A percentile compares a stretch with the other conserved stretches of the same genome.
Conservation (phyloP, 1,140 invertebrate species). For the Antheraea pernyi region DNA sequence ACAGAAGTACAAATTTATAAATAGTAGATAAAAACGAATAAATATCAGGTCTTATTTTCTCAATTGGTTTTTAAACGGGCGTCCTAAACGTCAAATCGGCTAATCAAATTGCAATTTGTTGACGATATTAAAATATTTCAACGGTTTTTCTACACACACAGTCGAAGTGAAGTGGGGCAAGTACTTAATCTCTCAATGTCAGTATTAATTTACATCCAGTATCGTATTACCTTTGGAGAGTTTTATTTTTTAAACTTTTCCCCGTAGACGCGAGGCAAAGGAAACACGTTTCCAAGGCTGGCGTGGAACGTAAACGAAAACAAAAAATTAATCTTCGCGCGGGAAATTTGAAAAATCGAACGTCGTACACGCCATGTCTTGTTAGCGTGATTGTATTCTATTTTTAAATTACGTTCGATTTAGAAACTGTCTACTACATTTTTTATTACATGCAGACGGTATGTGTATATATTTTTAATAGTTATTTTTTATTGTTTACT, state of each 20-base stretch:
- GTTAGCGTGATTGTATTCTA: neutral
- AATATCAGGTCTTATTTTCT: no score
- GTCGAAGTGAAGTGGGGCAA: constrained; percentile 17
- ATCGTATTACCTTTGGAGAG: constrained; percentile 70
- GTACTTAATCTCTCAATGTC: constrained; percentile 76
- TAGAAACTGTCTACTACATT: neutral
- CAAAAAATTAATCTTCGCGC: constrained; percentile 38
- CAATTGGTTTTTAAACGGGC: no score
- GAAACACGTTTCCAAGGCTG: constrained; percentile 60
- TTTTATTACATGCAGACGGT: no score
- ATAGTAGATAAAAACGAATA: no score
- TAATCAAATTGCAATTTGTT: constrained; percentile 25
- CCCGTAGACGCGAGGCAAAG: constrained; percentile 42
- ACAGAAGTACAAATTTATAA: no score
- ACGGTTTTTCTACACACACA: constrained; percentile 54
- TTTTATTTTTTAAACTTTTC: constrained; percentile 63
- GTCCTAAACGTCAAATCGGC: neutral
- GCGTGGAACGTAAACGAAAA: constrained; percentile 17
- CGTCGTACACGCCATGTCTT: constrained; percentile 5
- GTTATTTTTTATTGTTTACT: no score
- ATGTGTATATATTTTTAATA: no score
- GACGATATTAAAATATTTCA: constrained; percentile 49
- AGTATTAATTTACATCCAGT: constrained; percentile 70
- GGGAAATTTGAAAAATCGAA: constrained; percentile 38
- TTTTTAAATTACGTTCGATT: neutral